Base-by-base conservation (phyloP, 2,888 invertebrate species). In the Apotomis turbidana region DNA sequence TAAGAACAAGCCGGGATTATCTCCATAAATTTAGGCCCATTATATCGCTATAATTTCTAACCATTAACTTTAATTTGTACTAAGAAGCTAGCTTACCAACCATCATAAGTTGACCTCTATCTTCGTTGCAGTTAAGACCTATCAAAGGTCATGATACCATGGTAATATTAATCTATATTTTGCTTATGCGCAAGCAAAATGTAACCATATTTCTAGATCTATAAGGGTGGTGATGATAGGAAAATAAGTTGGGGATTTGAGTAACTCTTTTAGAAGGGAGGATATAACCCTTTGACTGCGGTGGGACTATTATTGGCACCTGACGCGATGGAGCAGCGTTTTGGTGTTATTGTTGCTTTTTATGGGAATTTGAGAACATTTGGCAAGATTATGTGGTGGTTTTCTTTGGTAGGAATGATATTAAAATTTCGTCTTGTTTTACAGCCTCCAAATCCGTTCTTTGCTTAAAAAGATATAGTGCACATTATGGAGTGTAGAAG, bases 1-100 rank as follows among this genome's bases (percentile, higher is more conserved):
- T 71, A 66, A 68, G 54, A 60, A 54, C 67, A 81, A 83, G 79
- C 77, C 71, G 58, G 80, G 78, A 86, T 86, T 83, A 82, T 83
- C 78, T 79, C 75, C 78, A 82, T 85, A 84, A 87, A 86, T 83
- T 77, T 77, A 71, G 76, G 74, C 54, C 71, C 74, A 79, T 84
- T 80, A 81, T 77, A 76, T 76, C 77, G 79, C 81, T 79, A 81
- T 82, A 80, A 83, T 80, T 84, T 81, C 78, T 69, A 77, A 81
- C 79, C 83, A 85, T 87, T 85, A 88, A 87, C 82, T 85, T 76
- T 75, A 80, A 83, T 82, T 83, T 78, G 78, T 78, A 80, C 76
- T 76, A 78, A 78, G 76, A 77, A 74, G 78, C 70, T 76, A 76
- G 79, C 78, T 79, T 78, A 75, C 67, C 70, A 73, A 73, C 81